Evolutionary conservation across 2,888 invertebrate species (phyloP).

Genomic region (Allophyes oxyacanthae): DNA sequence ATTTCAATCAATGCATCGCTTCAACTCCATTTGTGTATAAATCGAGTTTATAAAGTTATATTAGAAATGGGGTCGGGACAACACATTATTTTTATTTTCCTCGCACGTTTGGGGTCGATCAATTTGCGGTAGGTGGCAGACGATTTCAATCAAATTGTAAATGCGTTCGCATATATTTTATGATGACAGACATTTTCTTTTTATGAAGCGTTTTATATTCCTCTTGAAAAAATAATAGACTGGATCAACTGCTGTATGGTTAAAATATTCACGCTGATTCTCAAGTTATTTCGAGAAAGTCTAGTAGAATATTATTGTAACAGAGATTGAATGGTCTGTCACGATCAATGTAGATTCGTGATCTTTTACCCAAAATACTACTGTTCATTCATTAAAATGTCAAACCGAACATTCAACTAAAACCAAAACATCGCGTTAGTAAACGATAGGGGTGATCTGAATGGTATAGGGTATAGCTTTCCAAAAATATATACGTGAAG

Average conservation of each 20-base stretch:
- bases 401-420: slow-evolving; percentile 19
- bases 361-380: slow-evolving; percentile 15
- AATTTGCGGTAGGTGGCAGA: slow-evolving; percentile 47
- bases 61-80: slow-evolving; percentile 53
- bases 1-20: slow-evolving; percentile 53
- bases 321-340: background rate
- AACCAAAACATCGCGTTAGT: slow-evolving; percentile 43
- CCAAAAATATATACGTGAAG: slow-evolving; percentile 57
- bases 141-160: slow-evolving; percentile 56
- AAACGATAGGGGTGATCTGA: slow-evolving; percentile 52
- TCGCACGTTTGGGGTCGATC: slow-evolving; percentile 55
- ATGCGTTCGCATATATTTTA: slow-evolving; percentile 46
- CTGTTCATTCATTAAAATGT: slow-evolving; percentile 43
- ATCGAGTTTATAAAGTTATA: slow-evolving; percentile 60
- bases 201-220: slow-evolving; percentile 4
- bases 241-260: background rate
- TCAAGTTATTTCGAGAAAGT: no score
- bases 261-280: background rate
- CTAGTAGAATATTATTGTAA: no score
- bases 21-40: slow-evolving; percentile 49
- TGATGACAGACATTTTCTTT: slow-evolving; percentile 18
- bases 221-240: background rate
- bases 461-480: slow-evolving; percentile 37
- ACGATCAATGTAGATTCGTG: background rate
- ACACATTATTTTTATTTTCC: slow-evolving; percentile 54